Evolutionary conservation across 2,113 vertebrate genomes (phyloP).

Genomic region (Vulpes lagopus): DNA sequence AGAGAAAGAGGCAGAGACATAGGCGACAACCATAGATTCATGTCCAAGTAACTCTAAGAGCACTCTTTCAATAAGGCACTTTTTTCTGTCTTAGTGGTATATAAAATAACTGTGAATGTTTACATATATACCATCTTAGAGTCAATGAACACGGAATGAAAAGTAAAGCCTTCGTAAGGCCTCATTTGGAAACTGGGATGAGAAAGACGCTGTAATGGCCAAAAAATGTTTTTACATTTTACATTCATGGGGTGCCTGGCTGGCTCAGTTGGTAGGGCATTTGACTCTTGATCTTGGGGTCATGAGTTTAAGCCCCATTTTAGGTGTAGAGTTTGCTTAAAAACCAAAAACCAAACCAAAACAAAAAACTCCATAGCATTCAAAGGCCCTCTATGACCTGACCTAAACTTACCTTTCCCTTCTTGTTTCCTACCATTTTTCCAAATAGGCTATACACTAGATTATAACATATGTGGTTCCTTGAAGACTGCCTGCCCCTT

Average conservation of each 20-base stretch:
- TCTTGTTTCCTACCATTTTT: neutral
- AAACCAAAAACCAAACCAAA: neutral
- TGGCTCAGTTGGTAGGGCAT: neutral
- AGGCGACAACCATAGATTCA: neutral
- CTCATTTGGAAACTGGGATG: constrained; percentile 23
- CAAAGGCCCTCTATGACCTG: neutral
- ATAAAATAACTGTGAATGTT: neutral
- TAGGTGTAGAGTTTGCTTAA: neutral
- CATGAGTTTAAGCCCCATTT: neutral
- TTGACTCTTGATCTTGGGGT: neutral
- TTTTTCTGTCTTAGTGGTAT: neutral
- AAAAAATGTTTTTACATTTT: neutral
- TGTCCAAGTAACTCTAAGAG: neutral
- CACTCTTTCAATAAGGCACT: neutral
- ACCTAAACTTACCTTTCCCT: neutral
- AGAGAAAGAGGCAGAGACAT: too few relatives aligned
- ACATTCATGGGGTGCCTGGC: neutral
- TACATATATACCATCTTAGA: neutral
- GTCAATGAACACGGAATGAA: neutral
- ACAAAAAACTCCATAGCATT: neutral
- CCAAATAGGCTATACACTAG: neutral
- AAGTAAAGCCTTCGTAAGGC: neutral
- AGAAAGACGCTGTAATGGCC: neutral
- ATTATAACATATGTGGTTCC: neutral
- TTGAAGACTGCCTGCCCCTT: neutral